Conservation (phyloP, 2,797 vertebrate genomes). For the Spea hammondii region DNA sequence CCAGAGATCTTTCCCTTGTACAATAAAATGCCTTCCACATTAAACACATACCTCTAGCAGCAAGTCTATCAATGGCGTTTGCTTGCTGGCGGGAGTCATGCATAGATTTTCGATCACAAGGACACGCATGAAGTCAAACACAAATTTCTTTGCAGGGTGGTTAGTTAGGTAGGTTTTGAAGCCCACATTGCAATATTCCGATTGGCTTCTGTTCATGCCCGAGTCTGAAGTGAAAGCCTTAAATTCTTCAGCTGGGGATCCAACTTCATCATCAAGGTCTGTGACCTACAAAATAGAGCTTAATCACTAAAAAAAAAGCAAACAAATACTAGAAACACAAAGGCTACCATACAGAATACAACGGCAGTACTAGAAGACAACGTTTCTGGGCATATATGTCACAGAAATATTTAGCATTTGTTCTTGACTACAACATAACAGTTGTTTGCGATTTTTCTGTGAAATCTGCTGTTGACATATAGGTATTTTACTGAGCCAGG, state of each 20-base stretch:
- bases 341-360: too few species aligned
- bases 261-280: constrained; percentile 91
- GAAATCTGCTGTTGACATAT: neutral
- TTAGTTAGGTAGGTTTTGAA: constrained; percentile 94
- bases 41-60: constrained; percentile 82
- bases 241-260: constrained; percentile 95
- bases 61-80: constrained; percentile 92
- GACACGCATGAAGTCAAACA: constrained; percentile 97
- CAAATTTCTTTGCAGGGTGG: constrained; percentile 96
- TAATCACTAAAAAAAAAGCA: neutral
- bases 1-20: too few species aligned
- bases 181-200: constrained; percentile 96
- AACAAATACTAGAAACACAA: neutral
- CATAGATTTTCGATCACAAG: constrained; percentile 98
- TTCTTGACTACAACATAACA: constrained; percentile 9
- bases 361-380: neutral
- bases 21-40: neutral
- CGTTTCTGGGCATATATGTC: neutral
- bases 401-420: neutral
- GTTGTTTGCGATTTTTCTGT: neutral
- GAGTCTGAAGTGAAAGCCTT: constrained; percentile 89
- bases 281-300: constrained; percentile 74
- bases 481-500: neutral
- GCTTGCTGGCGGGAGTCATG: constrained; percentile 91
- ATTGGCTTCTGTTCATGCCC: constrained; percentile 98